Percentiles rank a stretch among this genome's conserved stretches.
phyloP scores from a whole-genome alignment of 2,113 vertebrate species.

The Forbesichthys papilliferus region DNA sequence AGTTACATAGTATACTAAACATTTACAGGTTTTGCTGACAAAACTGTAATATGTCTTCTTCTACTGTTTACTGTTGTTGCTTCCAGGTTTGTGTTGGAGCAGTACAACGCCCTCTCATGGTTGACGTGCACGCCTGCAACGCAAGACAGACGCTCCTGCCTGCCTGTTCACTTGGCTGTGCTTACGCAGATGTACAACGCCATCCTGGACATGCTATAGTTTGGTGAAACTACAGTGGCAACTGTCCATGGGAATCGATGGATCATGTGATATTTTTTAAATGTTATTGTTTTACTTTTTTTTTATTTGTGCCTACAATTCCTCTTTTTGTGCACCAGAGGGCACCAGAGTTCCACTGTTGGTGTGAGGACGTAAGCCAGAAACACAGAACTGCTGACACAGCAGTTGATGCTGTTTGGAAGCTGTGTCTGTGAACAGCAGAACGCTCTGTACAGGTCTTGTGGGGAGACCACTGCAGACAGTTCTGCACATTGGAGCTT shows the following conservation, averaged over 20 bases:
- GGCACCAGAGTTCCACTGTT: constrained; percentile 55
- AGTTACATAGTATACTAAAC: too few species aligned
- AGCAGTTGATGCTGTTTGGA: constrained; percentile 31
- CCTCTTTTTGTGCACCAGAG: constrained; percentile 57
- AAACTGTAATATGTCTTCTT: too few species aligned
- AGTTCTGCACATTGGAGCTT: constrained; percentile 33
- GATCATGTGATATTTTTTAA: not conserved
- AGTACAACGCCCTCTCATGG: constrained; percentile 99
- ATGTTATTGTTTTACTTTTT: not conserved
- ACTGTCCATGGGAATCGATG: not conserved
- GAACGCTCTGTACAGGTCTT: constrained; percentile 30
- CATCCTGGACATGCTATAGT: constrained; percentile 94
- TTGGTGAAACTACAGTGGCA: constrained; percentile 32
- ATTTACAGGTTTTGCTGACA: too few species aligned
- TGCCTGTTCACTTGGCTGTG: constrained; percentile 96
- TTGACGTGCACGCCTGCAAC: constrained; percentile 96
- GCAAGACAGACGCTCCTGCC: constrained; percentile 97
- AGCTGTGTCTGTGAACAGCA: constrained; percentile 30
- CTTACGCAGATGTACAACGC: constrained; percentile 98
- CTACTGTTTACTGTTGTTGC: not conserved
- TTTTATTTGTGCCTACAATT: constrained; percentile 47
- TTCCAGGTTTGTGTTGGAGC: constrained; percentile 95
- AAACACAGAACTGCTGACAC: constrained; percentile 32
- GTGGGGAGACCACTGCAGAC: constrained; percentile 8
- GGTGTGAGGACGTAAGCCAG: not conserved